Evolutionary conservation across 2,113 vertebrate species (phyloP).

Genomic region (Leuciscus idus): DNA sequence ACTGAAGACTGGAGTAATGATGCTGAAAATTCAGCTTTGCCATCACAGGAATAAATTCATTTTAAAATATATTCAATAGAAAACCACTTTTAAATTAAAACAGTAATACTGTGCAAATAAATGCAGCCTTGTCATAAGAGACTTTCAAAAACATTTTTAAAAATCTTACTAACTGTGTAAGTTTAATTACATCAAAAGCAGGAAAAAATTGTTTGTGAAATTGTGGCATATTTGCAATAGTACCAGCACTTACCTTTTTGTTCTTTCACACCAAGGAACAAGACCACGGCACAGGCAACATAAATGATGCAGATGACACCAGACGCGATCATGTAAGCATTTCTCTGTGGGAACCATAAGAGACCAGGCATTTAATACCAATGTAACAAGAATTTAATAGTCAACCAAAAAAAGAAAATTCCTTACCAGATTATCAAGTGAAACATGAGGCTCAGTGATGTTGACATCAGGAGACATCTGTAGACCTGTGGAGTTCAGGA

Average conservation of each 20-base stretch:
- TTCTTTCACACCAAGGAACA: constrained; percentile 86
- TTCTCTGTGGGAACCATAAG: constrained; percentile 72
- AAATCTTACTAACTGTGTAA: neutral
- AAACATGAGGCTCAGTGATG: constrained; percentile 61
- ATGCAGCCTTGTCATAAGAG: neutral
- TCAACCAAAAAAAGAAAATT: neutral
- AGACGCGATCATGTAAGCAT: constrained; percentile 87
- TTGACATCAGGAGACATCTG: constrained; percentile 67
- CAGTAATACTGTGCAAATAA: neutral
- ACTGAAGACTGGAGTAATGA: neutral
- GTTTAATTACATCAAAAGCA: neutral
- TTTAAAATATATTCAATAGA: neutral
- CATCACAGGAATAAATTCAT: neutral
- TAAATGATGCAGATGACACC: constrained; percentile 89
- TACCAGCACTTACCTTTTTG: constrained; percentile 79
- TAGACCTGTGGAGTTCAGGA: constrained; percentile 57
- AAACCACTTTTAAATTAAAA: neutral
- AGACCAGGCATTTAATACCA: neutral
- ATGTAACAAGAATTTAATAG: neutral
- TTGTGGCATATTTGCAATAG: neutral
- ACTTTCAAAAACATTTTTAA: neutral
- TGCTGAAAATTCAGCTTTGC: neutral
- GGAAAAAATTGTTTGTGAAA: no score
- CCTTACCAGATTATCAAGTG: constrained; percentile 81
- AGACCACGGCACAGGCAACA: constrained; percentile 81